Base-by-base conservation (phyloP, 2,888 invertebrate genomes). In the Lochmaea capreae region DNA sequence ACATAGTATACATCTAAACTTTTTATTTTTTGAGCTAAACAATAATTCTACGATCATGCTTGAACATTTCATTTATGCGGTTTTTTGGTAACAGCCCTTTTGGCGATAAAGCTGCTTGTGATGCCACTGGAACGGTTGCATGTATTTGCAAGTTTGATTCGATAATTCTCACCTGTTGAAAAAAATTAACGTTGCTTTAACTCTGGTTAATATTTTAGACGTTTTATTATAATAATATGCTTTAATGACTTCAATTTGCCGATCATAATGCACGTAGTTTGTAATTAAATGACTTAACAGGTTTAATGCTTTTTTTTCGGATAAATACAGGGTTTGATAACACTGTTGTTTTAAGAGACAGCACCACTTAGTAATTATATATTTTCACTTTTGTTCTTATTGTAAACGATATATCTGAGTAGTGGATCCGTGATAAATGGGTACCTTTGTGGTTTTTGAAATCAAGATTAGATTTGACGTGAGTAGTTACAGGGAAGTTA, bases 131-230 rank as follows among this genome's bases (percentile, higher is more conserved):
- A 65, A 26, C 49, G 49, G 65, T 49, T 61, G 14, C 33, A 43
- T 63, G 70, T 70, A 75, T 75, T 75, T 33, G 75, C 75, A 67
- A 72, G 18, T 65, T 59, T 68, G 75, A 72, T 70, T 58, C 46
- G 72, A 62, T 75, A 75, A 75, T 72, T 62, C 66, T 11, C 63
- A 67, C 75, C 72, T 75, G 75, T 49, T 69, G 46, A 58, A 70
- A 54, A 59, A 67, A 75, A 67, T 75, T 67, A 72, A 70, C 72
- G 61, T 67, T 22, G 39, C 57, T 67, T 67, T 49, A 72, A 71
- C 66, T 67, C 75, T 72, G 52, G 72, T 75, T 72, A 75, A 75
- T 75, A 68, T 67, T 54, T 69, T 54, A 67, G 63, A 72, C 69
- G 66, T 72, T 72, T 65, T 65, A 63, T 70, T 72, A 52, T 75